Evolutionary conservation across 2,113 vertebrate genomes (phyloP).

Genomic region (Cercocebus atys): DNA sequence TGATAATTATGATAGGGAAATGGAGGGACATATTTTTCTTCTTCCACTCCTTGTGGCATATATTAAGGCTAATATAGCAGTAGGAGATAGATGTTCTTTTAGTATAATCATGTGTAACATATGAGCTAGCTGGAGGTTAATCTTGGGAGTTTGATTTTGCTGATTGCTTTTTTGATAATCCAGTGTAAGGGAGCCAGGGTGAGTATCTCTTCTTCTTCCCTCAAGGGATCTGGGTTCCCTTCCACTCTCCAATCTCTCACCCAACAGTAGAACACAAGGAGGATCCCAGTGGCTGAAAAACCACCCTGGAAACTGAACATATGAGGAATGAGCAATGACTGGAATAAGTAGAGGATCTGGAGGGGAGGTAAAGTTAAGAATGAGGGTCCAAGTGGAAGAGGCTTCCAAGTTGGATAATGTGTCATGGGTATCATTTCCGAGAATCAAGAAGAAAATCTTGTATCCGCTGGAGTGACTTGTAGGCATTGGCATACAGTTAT

Average conservation of each 20-base stretch:
- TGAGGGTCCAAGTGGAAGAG: background rate
- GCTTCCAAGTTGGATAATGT: background rate
- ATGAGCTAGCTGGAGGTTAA: background rate
- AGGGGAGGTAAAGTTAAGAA: background rate
- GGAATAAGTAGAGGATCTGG: background rate
- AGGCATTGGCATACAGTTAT: background rate
- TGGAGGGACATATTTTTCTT: background rate
- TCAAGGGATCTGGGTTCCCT: background rate
- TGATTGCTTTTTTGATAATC: background rate
- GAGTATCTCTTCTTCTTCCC: background rate
- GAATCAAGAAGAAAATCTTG: background rate
- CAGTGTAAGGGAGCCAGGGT: background rate
- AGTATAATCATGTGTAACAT: background rate
- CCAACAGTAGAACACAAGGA: background rate
- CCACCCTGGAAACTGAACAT: background rate
- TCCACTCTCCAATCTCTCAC: background rate
- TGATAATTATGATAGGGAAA: background rate
- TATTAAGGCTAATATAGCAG: background rate
- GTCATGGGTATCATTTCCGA: background rate
- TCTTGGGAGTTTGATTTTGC: background rate
- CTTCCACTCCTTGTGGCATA: background rate
- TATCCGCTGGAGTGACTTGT: background rate
- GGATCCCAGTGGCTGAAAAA: background rate
- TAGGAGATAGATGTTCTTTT: background rate
- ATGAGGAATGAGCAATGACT: background rate